Base-by-base conservation (phyloP, 2,797 vertebrate species). In the Enteromius afrohamiltoni region DNA sequence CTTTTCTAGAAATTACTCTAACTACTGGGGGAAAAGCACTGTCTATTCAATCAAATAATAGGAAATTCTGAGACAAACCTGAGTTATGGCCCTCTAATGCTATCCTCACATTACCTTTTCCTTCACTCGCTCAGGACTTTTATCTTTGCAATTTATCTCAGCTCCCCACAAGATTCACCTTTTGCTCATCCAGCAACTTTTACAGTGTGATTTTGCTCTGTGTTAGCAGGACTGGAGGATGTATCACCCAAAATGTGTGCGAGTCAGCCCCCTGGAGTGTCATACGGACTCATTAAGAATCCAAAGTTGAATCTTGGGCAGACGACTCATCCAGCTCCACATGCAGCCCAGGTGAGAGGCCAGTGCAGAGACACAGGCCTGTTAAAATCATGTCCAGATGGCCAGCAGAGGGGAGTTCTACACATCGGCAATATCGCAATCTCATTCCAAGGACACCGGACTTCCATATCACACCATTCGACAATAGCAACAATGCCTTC, bases 181-280 rank as follows among this genome's bases (percentile, higher is more conserved):
- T 88, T 85, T 86, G 86, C 82, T 79, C 53, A 79, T 40, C 83
- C 67, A 86, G 87, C 87, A 88, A 80, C 82, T 86, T 87, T 83
- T 45, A 45, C 16, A 23, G 78, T 23, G 34, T 77, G 65, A 55
- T 86, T 87, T 83, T 86, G 83, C 70, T 84, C 75, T 83, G 70
- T 81, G 84, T 87, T 87, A 88, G 88, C 87, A 90, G 83, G 87
- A 87, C 82, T 79, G 84, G 73, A 83, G 87, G 84, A 88, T 75
- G 85, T 81, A 86, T 89, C 85, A 68, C 78, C 70, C 67, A 60
- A 78, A 85, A 86, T 87, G 60, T 80, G 68, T 85, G 76, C 45
- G 78, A 89, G 81, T 87, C 86, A 89, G 88, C 81, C 86, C 86
- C 83, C 86, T 79, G 58, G 81, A 85, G 85, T 84, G 79, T 87